Evolutionary conservation across 2,113 vertebrate genomes (phyloP).

Genomic region (Murina feae): DNA sequence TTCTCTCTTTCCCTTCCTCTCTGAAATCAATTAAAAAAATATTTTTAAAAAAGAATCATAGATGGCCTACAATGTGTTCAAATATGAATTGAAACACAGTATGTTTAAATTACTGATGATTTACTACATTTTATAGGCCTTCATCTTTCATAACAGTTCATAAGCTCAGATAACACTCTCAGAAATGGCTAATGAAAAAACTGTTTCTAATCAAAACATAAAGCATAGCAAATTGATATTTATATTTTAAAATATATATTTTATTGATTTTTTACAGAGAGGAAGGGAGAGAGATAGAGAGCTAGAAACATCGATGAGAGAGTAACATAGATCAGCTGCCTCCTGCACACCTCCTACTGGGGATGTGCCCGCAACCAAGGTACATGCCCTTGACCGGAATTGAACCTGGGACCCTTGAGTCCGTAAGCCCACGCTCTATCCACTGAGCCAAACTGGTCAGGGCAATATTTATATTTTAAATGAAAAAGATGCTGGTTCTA

Average conservation of each 20-base stretch:
- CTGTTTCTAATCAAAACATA: neutral
- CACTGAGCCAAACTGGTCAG: too few species aligned
- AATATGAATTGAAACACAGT: slow-evolving; percentile 31
- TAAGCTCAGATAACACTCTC: slow-evolving; percentile 19
- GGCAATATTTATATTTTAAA: slow-evolving; percentile 14
- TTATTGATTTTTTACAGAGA: too few species aligned
- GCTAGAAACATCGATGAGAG: too few species aligned
- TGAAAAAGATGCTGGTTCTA: neutral
- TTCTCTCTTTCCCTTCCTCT: too few species aligned
- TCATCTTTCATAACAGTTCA: slow-evolving; percentile 2
- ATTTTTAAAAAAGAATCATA: neutral
- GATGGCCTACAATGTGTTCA: neutral
- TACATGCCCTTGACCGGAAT: too few species aligned
- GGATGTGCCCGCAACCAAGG: too few species aligned
- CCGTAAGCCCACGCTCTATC: too few species aligned
- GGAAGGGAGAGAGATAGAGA: too few species aligned
- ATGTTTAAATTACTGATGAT: neutral
- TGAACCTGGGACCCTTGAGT: too few species aligned
- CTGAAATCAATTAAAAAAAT: too few species aligned
- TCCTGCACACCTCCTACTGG: too few species aligned
- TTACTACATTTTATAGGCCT: neutral
- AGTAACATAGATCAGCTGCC: too few species aligned
- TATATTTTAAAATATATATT: slow-evolving; percentile 19
- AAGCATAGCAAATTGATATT: neutral
- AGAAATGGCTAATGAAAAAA: neutral